phyloP scores from a whole-genome alignment of 2,797 vertebrate genomes.

The Gadopsis bispinosus region DNA sequence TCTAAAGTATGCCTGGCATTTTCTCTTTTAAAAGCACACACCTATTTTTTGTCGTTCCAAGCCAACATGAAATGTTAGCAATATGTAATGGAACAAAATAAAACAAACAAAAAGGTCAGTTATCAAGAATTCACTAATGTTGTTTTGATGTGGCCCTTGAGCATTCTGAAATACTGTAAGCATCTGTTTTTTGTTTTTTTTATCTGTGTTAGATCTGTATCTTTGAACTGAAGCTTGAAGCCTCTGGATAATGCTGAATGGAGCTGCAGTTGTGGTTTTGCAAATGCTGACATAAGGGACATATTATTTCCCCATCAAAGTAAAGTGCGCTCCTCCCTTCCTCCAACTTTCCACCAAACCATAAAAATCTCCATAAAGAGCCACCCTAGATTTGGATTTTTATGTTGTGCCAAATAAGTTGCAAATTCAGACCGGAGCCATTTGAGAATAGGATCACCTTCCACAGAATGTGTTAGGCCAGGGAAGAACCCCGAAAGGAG shows the following conservation, averaged over 20 bases:
- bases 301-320: neutral
- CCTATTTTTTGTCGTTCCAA: neutral
- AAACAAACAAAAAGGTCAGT: neutral
- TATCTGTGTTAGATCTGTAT: no score
- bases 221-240: no score
- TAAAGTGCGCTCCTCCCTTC: neutral
- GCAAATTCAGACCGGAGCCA: neutral
- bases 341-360: neutral
- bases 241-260: no score
- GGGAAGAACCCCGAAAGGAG: no score
- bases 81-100: neutral
- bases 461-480: no score
- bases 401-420: neutral
- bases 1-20: neutral
- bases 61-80: rapidly evolving
- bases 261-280: no score
- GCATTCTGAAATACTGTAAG: neutral
- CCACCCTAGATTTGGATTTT: rapidly evolving
- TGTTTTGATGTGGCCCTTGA: neutral
- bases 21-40: neutral
- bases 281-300: no score
- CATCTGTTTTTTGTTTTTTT: no score
- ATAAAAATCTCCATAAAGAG: neutral
- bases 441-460: no score
- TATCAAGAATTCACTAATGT: rapidly evolving